Evolutionary conservation across 2,113 vertebrate genomes (phyloP), one percentile per base, ranked within the genome.

Genomic region (Mandrillus leucophaeus): DNA sequence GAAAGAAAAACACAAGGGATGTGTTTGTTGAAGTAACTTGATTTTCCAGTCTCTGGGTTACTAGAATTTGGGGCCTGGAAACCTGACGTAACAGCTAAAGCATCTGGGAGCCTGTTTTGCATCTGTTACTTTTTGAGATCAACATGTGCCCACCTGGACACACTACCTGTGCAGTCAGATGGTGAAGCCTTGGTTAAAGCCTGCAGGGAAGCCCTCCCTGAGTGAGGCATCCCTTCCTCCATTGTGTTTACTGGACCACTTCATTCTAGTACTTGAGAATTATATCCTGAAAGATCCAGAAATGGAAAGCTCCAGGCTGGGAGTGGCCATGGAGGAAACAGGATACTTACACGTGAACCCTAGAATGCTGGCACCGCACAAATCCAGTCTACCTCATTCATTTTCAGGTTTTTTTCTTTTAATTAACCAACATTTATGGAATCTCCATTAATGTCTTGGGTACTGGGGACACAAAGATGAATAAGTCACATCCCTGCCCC

Each of bases 41-140:
- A 96, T 97, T 97, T 98, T 97, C 97, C 95, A 96, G 96, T 97
- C 97, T 96, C 86, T 90, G 48, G 32, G 70, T 96, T 95, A 92
- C 93, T 87, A 88, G 82, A 96, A 92, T 96, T 95, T 83, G 73
- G 83, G 76, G 17, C 72, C 76, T 93, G 70, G 89, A 96, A 97
- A 82, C 70, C 93, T 97, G 79, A 96, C 95, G 20, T 76, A 20
- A 80, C 20, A 95, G 50, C 64, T 48, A 55, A 95, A 95, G 64
- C 40, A 52, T 88, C 40, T 45, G 38, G 61, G 25, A 95, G 64
- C 57, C 45, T 81, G 79, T 27, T 81, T 96, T 61, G 35, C 10
- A 17, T 50, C 43, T 64, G 9, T 82, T 84, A 61, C 84, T 93
- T 91, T 25, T 25, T 32, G 64, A 83, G 59, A 84, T 91, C 55